Conservation (phyloP, 2,888 invertebrate genomes). For the Notocelia uddmanniana region DNA sequence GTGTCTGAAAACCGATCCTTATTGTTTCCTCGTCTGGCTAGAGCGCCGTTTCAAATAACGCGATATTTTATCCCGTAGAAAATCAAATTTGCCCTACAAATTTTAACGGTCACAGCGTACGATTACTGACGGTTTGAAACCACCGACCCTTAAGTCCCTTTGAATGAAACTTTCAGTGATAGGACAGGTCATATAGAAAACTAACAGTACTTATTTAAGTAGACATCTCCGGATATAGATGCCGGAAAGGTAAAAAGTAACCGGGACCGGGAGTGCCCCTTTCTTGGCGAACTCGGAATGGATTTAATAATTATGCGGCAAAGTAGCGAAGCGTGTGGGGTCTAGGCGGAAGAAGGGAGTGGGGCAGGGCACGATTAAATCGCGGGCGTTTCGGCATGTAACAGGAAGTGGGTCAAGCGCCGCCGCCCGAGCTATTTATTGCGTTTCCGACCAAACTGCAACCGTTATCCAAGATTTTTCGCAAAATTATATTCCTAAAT, state of each 20-base stretch:
- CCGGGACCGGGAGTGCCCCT: constrained; percentile 68
- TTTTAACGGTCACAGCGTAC: no score
- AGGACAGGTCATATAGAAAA: background rate
- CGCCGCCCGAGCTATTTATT: constrained; percentile 82
- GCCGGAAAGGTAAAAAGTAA: constrained; percentile 53
- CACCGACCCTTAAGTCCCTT: no score
- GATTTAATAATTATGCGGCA: constrained; percentile 81
- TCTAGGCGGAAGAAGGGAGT: constrained; percentile 76
- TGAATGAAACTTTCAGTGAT: no score
- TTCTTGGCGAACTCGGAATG: constrained; percentile 73
- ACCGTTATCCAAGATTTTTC: constrained; percentile 66
- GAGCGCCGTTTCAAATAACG: no score
- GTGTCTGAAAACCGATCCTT: no score
- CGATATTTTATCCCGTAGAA: no score
- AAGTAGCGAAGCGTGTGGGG: constrained; percentile 79
- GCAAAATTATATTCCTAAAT: constrained; percentile 47
- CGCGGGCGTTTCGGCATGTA: constrained; percentile 84
- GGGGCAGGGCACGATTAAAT: constrained; percentile 81
- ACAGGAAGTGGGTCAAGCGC: constrained; percentile 84
- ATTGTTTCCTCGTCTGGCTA: no score
- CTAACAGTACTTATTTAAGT: constrained; percentile 29
- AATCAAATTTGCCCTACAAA: no score
- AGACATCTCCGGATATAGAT: constrained; percentile 33
- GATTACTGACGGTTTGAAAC: no score
- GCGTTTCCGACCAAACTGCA: constrained; percentile 81